A percentile compares a stretch with the other conserved stretches of the same genome.
Conservation (phyloP, 1,140 invertebrate species). For the Aphis gossypii region DNA sequence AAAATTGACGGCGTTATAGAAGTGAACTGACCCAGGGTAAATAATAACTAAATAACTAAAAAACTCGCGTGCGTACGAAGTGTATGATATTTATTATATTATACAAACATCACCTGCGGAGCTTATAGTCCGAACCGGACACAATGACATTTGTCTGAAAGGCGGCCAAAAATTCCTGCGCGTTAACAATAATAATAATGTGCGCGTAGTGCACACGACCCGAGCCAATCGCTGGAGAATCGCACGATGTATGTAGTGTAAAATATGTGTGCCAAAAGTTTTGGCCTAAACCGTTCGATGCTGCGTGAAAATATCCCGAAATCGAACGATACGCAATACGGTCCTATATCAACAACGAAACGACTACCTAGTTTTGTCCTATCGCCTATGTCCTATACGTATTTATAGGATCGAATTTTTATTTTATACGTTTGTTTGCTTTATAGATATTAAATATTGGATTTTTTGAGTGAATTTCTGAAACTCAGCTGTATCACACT, state of each 20-base stretch:
- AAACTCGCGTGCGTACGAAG: not conserved
- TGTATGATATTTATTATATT: not conserved
- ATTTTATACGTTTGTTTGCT: not conserved
- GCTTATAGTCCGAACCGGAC: not conserved
- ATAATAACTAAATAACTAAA: not conserved
- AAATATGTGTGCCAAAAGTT: not conserved
- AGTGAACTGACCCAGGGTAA: not conserved
- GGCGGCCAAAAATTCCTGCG: slow-evolving; percentile 39
- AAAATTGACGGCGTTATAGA: not conserved
- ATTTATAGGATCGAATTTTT: not conserved
- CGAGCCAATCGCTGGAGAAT: not conserved
- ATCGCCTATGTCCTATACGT: not conserved
- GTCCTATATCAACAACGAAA: no score
- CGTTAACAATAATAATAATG: slow-evolving; percentile 26
- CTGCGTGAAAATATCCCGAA: not conserved
- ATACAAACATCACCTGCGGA: not conserved
- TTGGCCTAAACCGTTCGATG: not conserved
- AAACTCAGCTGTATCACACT: no score
- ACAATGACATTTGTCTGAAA: slow-evolving; percentile 36
- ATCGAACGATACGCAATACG: no score
- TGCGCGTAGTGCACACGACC: not conserved
- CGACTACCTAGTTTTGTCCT: no score
- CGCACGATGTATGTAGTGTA: not conserved
- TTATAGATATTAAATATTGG: no score
- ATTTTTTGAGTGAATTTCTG: no score